Conservation (phyloP, 2,797 vertebrate genomes). For the Stomatorhinus walkeri region DNA sequence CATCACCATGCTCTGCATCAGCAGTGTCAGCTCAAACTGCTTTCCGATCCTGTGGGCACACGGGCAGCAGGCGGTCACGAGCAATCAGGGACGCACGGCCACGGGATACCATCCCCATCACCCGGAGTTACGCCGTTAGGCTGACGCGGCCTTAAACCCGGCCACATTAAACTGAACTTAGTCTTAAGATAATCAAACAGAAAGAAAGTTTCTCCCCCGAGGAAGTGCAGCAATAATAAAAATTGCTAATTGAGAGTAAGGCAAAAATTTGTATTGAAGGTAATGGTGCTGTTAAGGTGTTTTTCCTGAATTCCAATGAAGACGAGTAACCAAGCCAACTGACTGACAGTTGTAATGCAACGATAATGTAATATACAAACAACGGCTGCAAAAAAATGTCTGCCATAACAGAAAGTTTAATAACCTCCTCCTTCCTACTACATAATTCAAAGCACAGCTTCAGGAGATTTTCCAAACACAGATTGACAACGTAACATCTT, state of each 20-base stretch:
- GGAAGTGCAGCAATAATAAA: not conserved
- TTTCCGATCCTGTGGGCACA: conserved; percentile 63
- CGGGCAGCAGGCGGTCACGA: not conserved
- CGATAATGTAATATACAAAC: not conserved
- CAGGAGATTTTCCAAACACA: not conserved
- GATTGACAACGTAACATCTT: not conserved
- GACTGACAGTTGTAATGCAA: not conserved
- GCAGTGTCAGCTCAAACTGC: conserved; percentile 69
- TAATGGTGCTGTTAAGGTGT: not conserved
- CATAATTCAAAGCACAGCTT: not conserved
- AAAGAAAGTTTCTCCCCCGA: not conserved
- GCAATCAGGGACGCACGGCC: too few species aligned
- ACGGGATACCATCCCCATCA: too few species aligned
- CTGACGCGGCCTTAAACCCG: too few species aligned
- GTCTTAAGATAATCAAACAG: not conserved
- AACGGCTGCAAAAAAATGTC: not conserved
- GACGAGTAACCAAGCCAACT: not conserved
- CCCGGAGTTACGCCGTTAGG: not conserved
- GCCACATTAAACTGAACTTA: not conserved
- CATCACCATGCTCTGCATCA: conserved; percentile 71
- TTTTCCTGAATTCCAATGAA: not conserved
- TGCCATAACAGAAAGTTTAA: not conserved
- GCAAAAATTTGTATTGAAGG: not conserved
- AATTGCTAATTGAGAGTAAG: not conserved
- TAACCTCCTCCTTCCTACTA: not conserved